A percentile compares a stretch with the other conserved stretches of the same genome.
phyloP scores from a whole-genome alignment of 2,797 vertebrate species.

The Mastacembelus armatus region DNA sequence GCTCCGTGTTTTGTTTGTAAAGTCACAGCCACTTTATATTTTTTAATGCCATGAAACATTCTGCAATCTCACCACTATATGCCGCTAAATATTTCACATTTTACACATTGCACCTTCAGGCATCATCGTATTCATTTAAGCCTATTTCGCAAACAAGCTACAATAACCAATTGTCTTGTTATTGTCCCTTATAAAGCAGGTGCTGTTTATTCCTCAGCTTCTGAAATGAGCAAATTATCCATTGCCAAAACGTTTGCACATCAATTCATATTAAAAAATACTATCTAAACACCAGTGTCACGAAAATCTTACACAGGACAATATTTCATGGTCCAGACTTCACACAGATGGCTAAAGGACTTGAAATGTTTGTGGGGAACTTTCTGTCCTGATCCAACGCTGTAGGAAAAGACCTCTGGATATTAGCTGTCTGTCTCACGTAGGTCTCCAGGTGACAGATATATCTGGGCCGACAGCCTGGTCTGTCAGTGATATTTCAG shows the following conservation, averaged over 20 bases:
- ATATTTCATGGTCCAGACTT: slow-evolving; percentile 41
- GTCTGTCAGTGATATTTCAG: slow-evolving; percentile 70
- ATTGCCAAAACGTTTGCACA: not conserved
- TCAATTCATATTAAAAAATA: too few species aligned
- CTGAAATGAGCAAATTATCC: slow-evolving; percentile 26
- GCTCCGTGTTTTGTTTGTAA: too few species aligned
- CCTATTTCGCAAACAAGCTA: not conserved
- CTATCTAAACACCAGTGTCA: slow-evolving; percentile 8
- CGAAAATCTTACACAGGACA: slow-evolving; percentile 10
- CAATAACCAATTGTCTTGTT: not conserved
- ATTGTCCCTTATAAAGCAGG: slow-evolving; percentile 1
- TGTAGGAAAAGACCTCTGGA: slow-evolving; percentile 61
- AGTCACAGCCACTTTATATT: too few species aligned
- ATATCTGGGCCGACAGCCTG: slow-evolving; percentile 62
- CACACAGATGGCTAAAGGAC: slow-evolving; percentile 35
- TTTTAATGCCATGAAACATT: too few species aligned
- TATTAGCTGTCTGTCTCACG: slow-evolving; percentile 65
- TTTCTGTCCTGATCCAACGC: slow-evolving; percentile 49
- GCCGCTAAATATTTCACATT: too few species aligned
- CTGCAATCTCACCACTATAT: too few species aligned
- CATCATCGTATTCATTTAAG: too few species aligned
- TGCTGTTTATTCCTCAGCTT: slow-evolving; percentile 16
- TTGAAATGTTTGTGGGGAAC: slow-evolving; percentile 58
- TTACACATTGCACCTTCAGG: too few species aligned
- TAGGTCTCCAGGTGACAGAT: slow-evolving; percentile 65